A percentile compares a stretch with the other conserved stretches of the same genome.
Evolutionary conservation across 1,140 invertebrate genomes (phyloP).

Genomic region (Leguminivora glycinivorella): DNA sequence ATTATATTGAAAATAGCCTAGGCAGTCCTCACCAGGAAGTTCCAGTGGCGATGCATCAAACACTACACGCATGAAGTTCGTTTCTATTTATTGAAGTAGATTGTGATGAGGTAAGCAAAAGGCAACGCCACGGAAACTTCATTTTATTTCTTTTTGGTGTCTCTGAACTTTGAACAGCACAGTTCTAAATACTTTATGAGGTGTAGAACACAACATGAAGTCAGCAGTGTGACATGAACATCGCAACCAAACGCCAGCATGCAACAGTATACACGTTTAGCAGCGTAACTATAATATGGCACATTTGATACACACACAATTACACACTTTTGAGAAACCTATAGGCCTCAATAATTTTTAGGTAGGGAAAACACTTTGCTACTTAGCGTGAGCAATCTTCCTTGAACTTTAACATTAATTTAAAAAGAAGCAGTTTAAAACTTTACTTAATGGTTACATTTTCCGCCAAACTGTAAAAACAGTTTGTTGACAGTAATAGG

Average conservation of each 20-base stretch:
- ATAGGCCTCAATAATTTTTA: no score
- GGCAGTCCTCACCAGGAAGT: not conserved
- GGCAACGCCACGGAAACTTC: not conserved
- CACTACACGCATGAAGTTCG: not conserved
- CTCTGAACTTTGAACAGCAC: not conserved
- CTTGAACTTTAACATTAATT: no score
- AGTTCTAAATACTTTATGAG: slow-evolving; percentile 23
- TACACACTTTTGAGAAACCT: not conserved
- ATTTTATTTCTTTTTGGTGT: not conserved
- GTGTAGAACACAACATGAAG: slow-evolving; percentile 10
- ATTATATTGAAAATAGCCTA: no score
- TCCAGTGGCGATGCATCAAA: not conserved
- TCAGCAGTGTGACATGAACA: slow-evolving; percentile 26
- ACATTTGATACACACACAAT: not conserved
- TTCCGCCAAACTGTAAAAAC: no score
- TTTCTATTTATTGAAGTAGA: not conserved
- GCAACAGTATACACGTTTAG: not conserved
- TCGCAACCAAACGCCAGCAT: slow-evolving; percentile 10
- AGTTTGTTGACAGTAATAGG: no score
- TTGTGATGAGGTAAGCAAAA: not conserved
- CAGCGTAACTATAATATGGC: slow-evolving; percentile 31
- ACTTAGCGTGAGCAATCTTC: no score
- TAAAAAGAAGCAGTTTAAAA: no score
- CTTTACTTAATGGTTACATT: no score
- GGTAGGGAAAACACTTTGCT: no score